Evolutionary conservation across 2,797 vertebrate species (phyloP).

Genomic region (Gadopsis bispinosus): DNA sequence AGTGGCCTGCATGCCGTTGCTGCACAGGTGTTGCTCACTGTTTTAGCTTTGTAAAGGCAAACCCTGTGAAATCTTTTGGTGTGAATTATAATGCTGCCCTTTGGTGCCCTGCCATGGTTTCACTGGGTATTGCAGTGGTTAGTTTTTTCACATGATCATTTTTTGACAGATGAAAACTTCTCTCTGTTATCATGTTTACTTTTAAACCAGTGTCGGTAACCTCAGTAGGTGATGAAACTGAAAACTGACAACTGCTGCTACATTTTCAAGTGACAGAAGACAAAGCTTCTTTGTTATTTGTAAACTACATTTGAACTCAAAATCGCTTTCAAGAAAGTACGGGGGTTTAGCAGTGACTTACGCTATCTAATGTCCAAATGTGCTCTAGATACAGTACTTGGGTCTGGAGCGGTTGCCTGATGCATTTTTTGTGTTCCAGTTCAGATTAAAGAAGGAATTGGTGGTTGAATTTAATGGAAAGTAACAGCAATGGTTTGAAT

Average conservation of each 20-base stretch:
- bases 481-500: constrained; percentile 69
- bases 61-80: constrained; percentile 23
- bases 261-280: constrained; percentile 9
- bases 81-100: constrained; percentile 39
- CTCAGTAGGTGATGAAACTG: neutral
- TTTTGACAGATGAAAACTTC: constrained; percentile 8
- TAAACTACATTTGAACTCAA: constrained; percentile 32
- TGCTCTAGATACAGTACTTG: constrained; percentile 46
- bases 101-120: constrained; percentile 64
- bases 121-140: constrained; percentile 42
- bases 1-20: neutral
- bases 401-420: constrained; percentile 48
- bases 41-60: constrained; percentile 13
- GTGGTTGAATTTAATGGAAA: constrained; percentile 72
- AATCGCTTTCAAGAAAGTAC: constrained; percentile 29
- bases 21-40: constrained; percentile 8
- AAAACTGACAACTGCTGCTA: constrained; percentile 8
- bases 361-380: constrained; percentile 49
- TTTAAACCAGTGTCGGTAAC: neutral
- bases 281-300: constrained; percentile 10
- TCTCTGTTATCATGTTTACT: neutral
- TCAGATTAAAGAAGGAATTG: constrained; percentile 68
- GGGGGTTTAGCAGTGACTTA: constrained; percentile 18
- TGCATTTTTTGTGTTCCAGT: constrained; percentile 64
- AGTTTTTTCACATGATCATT: neutral